phyloP scores from a whole-genome alignment of 2,113 vertebrate species.

The Chrysochloris asiatica region DNA sequence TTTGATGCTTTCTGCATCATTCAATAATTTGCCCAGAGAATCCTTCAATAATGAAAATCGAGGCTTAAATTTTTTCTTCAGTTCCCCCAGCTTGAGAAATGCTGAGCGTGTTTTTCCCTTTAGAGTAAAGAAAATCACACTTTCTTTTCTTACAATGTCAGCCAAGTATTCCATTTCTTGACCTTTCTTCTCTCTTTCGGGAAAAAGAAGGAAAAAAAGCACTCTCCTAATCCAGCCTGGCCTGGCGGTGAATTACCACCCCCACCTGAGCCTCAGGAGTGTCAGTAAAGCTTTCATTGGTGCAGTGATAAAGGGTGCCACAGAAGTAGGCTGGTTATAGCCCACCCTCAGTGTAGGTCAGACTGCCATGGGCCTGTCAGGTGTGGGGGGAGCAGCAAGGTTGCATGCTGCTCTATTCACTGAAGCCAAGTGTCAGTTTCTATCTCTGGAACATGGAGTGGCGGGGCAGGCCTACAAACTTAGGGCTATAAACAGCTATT shows the following conservation, averaged over 20 bases:
- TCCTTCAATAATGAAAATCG: too few relatives aligned
- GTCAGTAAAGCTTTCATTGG: not conserved
- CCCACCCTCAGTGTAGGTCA: not conserved
- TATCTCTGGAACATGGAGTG: not conserved
- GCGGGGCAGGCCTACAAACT: not conserved
- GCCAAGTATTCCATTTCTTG: not conserved
- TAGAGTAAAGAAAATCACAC: not conserved
- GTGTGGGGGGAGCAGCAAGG: not conserved
- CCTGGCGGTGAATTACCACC: not conserved
- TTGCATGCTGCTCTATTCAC: not conserved
- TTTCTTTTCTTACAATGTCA: not conserved
- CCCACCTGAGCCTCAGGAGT: too few relatives aligned
- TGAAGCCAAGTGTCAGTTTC: not conserved
- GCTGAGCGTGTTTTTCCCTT: too few relatives aligned
- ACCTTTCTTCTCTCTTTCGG: not conserved
- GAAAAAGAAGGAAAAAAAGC: too few relatives aligned
- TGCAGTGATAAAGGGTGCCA: not conserved
- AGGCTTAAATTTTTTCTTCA: too few relatives aligned
- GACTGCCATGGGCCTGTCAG: not conserved
- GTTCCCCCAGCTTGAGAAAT: too few relatives aligned
- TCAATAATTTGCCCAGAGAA: too few relatives aligned
- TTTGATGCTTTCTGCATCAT: too few relatives aligned
- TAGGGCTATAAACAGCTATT: not conserved
- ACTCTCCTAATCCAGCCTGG: not conserved
- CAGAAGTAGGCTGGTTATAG: not conserved